Base-by-base conservation (phyloP, 2,797 vertebrate species). In the Pyrocephalus nanus region DNA sequence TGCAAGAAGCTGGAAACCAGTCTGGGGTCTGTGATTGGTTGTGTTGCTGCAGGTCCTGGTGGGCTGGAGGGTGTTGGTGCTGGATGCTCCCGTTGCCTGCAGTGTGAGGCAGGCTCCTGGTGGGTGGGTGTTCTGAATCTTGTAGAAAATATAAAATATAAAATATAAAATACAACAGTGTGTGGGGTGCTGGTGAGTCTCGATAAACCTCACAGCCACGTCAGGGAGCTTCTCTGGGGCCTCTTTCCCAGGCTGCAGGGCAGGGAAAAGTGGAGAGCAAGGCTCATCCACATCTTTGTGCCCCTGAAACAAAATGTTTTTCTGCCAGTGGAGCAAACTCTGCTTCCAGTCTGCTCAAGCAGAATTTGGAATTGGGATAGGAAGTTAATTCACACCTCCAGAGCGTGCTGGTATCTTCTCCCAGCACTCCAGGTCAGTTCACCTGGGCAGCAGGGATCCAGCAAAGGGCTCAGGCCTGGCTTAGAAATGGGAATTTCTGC, bases 101-200 rank as follows among this genome's bases (percentile, higher is more conserved):
- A 36, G 70, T 2, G 4, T 7, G 34, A 70, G 53, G 13, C 32
- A 60, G 51, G 54, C 21, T 86, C 12, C 29, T 51, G 61, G 22
- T 34, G 60, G 25, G 20, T n/a, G 84, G 30, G 8, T 76, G 47
- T n/a, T 70, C 47, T 58, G 57, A 21, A 5, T 72, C 34, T 34
- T 32, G 6, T 34, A 40, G 12, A 13, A 40, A 40, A 14, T 40
- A 40, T 40, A 40, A 40, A 40, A 40, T 40, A 40, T n/a, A 14
- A 66, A 75, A 78, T 53, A 36, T 1, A 11, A 61, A 81, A 17
- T 48, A 25, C 15, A 34, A 12, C 34, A 14, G 2, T 4, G 6
- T 50, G 12, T 15, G 23, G 22, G 4, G 12, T 66, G 48, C 57
- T 15, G 0, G 0, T 66, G 40, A 60, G 21, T 20, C 29, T 74